Percentiles rank a stretch among this genome's conserved stretches.
Evolutionary conservation across 1,140 invertebrate species (phyloP).

Genomic region (Microvelia longipes): DNA sequence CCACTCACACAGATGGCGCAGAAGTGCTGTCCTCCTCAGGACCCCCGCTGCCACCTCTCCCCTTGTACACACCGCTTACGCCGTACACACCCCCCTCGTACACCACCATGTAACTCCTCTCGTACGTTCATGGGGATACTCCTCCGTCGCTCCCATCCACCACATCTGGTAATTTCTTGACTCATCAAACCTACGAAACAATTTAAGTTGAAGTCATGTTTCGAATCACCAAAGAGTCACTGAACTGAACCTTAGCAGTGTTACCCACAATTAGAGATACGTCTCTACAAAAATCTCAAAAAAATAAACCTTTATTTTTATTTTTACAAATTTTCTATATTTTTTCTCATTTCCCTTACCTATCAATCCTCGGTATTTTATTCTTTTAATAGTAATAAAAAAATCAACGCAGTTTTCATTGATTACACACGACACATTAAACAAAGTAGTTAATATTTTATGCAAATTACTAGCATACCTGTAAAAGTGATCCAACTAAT

Average conservation of each 20-base stretch:
- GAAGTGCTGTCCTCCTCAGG: conserved; percentile 22
- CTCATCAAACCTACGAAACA: not conserved
- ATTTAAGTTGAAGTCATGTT: not conserved
- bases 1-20: not conserved
- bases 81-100: not conserved
- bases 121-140: not conserved
- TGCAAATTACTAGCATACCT: no score
- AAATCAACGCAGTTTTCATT: no score
- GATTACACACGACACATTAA: no score
- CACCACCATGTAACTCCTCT: not conserved
- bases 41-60: conserved; percentile 10
- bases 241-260: not conserved
- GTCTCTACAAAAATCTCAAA: not conserved
- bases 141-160: not conserved
- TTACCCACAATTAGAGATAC: not conserved
- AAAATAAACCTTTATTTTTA: not conserved
- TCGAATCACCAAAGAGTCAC: not conserved
- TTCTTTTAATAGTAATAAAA: no score
- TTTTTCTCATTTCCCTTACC: no score
- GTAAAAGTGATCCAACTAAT: no score
- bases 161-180: not conserved
- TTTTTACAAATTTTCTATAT: no score
- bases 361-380: no score
- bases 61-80: conserved; percentile 17
- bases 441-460: no score